Evolutionary conservation across 1,140 invertebrate genomes (phyloP), one percentile per base, ranked within the genome.

Genomic region (Halyomorpha halys): DNA sequence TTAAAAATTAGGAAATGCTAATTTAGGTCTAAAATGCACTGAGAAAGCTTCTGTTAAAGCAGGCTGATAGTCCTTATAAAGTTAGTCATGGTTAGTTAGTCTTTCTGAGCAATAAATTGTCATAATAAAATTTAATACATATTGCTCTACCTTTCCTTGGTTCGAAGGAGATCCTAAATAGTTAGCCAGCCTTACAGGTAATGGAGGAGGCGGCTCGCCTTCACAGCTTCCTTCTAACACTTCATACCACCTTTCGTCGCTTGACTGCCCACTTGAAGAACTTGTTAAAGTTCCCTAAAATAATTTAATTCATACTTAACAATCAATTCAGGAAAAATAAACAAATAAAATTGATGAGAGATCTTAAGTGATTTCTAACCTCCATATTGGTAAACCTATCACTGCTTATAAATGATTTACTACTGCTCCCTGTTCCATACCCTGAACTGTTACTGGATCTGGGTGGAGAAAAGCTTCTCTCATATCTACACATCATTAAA

Each of bases 401-500:
- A 25, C 44, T 73, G 66, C 60, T 73, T 72, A 75, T 80, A 75
- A 82, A 85, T 65, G 84, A 84, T 69, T 84, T 83, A 61, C 82
- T 84, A 71, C 85, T 86, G 65, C 83, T 86, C 72, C 87, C 88
- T 18, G 88, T 91, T 53, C 89, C 88, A 73, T 91, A 91, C 11
- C 89, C 89, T 45, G 86, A 89, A 75, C 86, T 89, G 72, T 86
- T 87, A 70, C 83, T 85, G 47, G 87, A 90, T 67, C 86, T 78
- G n/a, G 88, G 88, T 59, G 89, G 89, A 67, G 87, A 90, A 71
- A 86, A 83, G 65, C 84, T 86, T 61, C 86, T 78, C 68, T 86
- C 85, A 75, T 86, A 86, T 65, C 75, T 75, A 62, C 34, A 45
- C 11, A 11, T 39, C 6, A 39, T 39, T 39, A 39, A 3, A 39